These are phyloP conservation scores for Puma concolor DNA, from an alignment of 2,113 vertebrate genomes.

Conservation along the genomic window DNA sequence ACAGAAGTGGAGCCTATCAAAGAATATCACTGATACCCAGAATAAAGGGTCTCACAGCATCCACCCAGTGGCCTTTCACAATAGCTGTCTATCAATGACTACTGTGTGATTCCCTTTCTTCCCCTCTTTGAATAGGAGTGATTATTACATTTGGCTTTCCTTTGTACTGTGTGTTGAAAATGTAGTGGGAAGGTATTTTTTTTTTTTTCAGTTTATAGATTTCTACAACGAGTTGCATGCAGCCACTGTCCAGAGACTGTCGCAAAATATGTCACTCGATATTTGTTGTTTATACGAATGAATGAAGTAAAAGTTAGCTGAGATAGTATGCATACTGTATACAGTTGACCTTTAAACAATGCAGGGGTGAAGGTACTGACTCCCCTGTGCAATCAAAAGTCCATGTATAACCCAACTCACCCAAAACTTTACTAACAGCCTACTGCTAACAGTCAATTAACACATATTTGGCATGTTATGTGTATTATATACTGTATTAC, in stretches of 20 bases:
- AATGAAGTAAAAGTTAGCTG: not conserved
- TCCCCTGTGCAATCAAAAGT: not conserved
- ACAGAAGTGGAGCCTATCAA: not conserved
- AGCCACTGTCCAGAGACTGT: not conserved
- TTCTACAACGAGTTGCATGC: not conserved
- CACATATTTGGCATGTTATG: not conserved
- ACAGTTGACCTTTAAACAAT: not conserved
- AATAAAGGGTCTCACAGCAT: not conserved
- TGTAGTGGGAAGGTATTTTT: not conserved
- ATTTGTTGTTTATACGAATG: not conserved
- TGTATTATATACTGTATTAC: not conserved
- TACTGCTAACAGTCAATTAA: not conserved
- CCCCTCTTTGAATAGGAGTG: not conserved
- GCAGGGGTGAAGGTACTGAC: not conserved
- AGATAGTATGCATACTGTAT: not conserved
- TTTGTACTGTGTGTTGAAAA: not conserved
- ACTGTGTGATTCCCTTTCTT: not conserved
- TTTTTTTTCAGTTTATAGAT: conserved; percentile 4
- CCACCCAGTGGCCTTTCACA: not conserved
- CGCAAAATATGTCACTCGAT: not conserved
- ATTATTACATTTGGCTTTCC: not conserved
- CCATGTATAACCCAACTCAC: not conserved
- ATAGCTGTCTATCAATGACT: not conserved
- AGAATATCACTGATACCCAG: not conserved
- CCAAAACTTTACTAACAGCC: not conserved